Evolutionary conservation across 1,140 invertebrate species (phyloP).

Genomic region (Paralvinella palmiformis): DNA sequence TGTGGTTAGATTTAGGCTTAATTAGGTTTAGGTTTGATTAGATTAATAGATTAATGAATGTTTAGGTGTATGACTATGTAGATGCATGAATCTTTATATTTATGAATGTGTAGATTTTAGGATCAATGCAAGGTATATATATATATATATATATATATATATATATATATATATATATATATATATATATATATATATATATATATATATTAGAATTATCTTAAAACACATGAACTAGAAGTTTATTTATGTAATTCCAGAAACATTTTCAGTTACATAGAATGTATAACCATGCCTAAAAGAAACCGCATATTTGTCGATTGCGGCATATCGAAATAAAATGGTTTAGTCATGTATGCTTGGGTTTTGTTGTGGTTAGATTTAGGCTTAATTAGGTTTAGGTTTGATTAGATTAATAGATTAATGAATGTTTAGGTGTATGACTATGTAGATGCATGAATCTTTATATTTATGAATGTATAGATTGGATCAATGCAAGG

Average conservation of each 20-base stretch:
- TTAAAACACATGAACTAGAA: background rate
- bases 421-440: no score
- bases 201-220: background rate
- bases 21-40: no score
- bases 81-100: no score
- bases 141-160: constrained; percentile 3
- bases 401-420: no score
- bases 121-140: background rate
- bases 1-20: no score
- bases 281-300: background rate
- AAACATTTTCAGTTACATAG: background rate
- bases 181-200: background rate
- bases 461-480: background rate
- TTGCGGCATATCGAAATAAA: background rate
- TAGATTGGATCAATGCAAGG: background rate
- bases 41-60: no score
- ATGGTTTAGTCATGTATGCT: background rate
- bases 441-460: no score
- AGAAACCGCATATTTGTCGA: background rate
- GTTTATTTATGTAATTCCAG: background rate
- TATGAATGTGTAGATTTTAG: background rate
- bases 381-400: no score
- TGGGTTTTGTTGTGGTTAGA: background rate
- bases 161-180: constrained; percentile 4
- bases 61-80: no score